Conservation (phyloP, 2,888 invertebrate species). For the Philereme vetulata region DNA sequence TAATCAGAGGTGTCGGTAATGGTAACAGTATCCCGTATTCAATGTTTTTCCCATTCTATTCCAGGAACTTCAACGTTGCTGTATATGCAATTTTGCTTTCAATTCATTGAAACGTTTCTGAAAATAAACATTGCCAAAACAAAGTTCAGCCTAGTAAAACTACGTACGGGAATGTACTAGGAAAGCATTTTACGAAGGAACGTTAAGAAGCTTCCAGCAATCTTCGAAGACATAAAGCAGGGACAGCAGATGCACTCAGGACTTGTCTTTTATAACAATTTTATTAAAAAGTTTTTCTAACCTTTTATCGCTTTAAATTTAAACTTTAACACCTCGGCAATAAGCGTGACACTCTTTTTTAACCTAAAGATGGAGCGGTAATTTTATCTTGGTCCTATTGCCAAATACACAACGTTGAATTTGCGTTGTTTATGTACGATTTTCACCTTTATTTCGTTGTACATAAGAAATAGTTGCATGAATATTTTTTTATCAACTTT, state of each 20-base stretch:
- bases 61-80: not conserved
- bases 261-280: slow-evolving; percentile 51
- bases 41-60: too few species aligned
- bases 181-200: slow-evolving; percentile 73
- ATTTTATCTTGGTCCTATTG: slow-evolving; percentile 37
- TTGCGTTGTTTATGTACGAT: slow-evolving; percentile 40
- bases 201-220: slow-evolving; percentile 71
- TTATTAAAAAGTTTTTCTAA: slow-evolving; percentile 31
- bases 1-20: too few species aligned
- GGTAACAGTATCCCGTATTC: too few species aligned
- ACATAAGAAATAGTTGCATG: slow-evolving; percentile 27
- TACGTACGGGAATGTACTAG: slow-evolving; percentile 35
- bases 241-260: slow-evolving; percentile 70
- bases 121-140: slow-evolving; percentile 38
- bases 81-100: not conserved
- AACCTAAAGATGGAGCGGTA: slow-evolving; percentile 24
- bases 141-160: slow-evolving; percentile 34
- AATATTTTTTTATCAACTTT: slow-evolving; percentile 32
- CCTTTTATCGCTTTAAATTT: slow-evolving; percentile 31
- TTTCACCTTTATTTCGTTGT: slow-evolving; percentile 38
- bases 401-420: slow-evolving; percentile 43
- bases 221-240: slow-evolving; percentile 70
- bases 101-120: slow-evolving; percentile 20
- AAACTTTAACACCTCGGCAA: slow-evolving; percentile 44
- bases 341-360: slow-evolving; percentile 31